Evolutionary conservation across 2,888 invertebrate species (phyloP), one percentile per base, ranked within the genome.

Genomic region (Glaucopsyche alexis): DNA sequence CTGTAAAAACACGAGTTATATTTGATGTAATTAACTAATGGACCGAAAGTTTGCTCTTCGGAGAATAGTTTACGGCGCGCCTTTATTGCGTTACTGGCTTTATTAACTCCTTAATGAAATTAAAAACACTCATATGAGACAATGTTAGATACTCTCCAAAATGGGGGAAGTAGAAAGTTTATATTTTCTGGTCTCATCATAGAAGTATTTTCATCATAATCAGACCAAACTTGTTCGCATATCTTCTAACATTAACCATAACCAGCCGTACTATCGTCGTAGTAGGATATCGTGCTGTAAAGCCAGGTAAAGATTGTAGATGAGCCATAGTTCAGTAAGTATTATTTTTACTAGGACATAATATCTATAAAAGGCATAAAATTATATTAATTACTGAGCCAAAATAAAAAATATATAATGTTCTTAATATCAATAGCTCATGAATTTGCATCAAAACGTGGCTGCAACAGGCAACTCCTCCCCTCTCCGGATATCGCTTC

Each of bases 21-120:
- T 40, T 42, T 16, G 7, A n/a, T 42, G 45, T 29, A 69, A 69
- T 69, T 67, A 67, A 67, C 67, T 49, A 69, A 69, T 69, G 49
- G 29, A 69, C 45, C 19, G 49, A 69, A 67, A 67, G 69, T 47
- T 69, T 13, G 14, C 69, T 49, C 49, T 29, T 42, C 67, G n/a
- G 67, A 16, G 66, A 6, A 45, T 42, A 19, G 19, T 69, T 60
- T 14, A 60, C 29, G 16, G 19, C 49, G 0, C 69, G 7, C 69
- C 13, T 47, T 16, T 69, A 49, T 69, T 69, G 19, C 45, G 47
- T 47, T 29, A 49, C 45, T 7, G 6, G 45, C 47, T 19, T 66
- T 66, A 40, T 38, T 66, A 42, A 66, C 66, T 42, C 40, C 66
- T 66, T 42, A 16, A 66, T 66, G 40, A 60, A 60, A 60, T 60